A percentile compares a stretch with the other conserved stretches of the same genome.
Conservation (phyloP, 2,888 invertebrate genomes). For the Aphelenchoides bicaudatus region DNA sequence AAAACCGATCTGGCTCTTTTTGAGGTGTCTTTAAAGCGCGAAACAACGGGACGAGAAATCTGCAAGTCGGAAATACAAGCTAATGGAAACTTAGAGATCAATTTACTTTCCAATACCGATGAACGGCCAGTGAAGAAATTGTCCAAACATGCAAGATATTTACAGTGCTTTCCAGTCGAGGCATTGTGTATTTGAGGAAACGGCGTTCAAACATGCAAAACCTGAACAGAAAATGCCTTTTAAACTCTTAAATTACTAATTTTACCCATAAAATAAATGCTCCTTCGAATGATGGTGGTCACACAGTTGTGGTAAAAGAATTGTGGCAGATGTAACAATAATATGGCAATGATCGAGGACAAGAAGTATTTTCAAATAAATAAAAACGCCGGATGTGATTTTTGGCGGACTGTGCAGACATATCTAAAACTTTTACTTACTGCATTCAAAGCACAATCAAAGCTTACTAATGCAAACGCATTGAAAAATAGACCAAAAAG, state of each 20-base stretch:
- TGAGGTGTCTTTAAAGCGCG: constrained; percentile 55
- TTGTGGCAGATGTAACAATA: constrained; percentile 38
- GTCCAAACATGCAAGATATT: constrained; percentile 58
- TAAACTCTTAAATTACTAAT: too few relatives aligned
- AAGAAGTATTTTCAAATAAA: constrained; percentile 56
- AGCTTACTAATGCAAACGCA: constrained; percentile 51
- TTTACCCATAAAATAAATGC: constrained; percentile 37
- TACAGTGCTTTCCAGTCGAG: constrained; percentile 51
- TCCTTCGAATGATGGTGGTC: constrained; percentile 39
- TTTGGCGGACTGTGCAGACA: constrained; percentile 58
- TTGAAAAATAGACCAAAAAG: constrained; percentile 54
- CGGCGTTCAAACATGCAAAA: constrained; percentile 56
- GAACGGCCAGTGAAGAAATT: constrained; percentile 55
- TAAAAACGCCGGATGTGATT: constrained; percentile 59
- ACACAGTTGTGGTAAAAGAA: constrained; percentile 39
- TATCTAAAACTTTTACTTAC: constrained; percentile 39
- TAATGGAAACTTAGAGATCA: neutral
- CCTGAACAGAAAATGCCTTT: constrained; percentile 28
- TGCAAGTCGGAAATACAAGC: constrained; percentile 28
- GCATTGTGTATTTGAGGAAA: constrained; percentile 50
- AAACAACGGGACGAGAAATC: constrained; percentile 58
- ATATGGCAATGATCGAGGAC: constrained; percentile 54
- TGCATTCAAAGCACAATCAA: neutral
- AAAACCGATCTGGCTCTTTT: constrained; percentile 47
- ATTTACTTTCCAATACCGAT: constrained; percentile 59